Evolutionary conservation across 2,113 vertebrate genomes (phyloP).

Genomic region (Formicarius rufipectus): DNA sequence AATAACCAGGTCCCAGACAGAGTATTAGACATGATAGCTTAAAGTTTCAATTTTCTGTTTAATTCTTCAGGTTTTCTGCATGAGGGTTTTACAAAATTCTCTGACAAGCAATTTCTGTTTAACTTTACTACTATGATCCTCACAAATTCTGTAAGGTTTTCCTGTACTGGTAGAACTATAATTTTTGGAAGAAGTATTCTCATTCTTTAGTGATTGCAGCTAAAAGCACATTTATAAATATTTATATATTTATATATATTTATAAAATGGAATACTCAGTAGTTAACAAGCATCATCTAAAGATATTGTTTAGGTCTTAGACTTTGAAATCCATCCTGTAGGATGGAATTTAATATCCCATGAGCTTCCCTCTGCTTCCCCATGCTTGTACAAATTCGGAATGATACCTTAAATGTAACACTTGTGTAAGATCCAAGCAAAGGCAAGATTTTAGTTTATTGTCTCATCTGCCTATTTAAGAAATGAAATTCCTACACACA

Average conservation of each 20-base stretch:
- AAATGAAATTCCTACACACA: neutral
- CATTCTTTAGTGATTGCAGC: neutral
- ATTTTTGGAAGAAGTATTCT: neutral
- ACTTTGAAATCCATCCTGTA: neutral
- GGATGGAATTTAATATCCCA: neutral
- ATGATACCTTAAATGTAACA: neutral
- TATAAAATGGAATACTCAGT: neutral
- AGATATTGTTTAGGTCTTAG: neutral
- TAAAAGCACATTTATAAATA: neutral
- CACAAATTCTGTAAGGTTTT: neutral
- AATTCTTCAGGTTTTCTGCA: neutral
- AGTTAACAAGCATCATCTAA: neutral
- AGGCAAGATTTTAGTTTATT: neutral
- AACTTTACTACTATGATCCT: neutral
- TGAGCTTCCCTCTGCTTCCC: neutral
- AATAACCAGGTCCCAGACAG: slow-evolving; percentile 14
- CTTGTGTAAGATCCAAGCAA: neutral
- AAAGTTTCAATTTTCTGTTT: slow-evolving; percentile 1
- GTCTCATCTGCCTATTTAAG: neutral
- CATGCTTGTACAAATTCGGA: neutral
- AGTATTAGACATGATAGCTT: neutral
- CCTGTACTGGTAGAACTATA: neutral
- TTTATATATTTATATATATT: neutral
- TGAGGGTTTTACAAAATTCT: neutral
- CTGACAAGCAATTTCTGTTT: neutral